These are phyloP conservation scores for Propithecus perrieri DNA, from an alignment of 2,797 vertebrate species.

Conservation along the genomic window DNA sequence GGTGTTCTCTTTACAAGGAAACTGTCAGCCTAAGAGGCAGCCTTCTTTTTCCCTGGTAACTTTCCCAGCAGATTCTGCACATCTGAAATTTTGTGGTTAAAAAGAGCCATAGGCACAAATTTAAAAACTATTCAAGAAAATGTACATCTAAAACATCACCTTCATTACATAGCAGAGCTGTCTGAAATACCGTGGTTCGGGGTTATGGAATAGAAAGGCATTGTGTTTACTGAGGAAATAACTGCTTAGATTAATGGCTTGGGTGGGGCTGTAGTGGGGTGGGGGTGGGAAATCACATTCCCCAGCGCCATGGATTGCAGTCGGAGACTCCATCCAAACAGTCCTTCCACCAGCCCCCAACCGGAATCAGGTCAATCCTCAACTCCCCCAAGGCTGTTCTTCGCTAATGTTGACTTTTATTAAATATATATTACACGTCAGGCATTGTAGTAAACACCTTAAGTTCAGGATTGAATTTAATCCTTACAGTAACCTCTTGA, in stretches of 20 bases:
- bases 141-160: not conserved
- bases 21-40: not conserved
- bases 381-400: not conserved
- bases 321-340: not conserved
- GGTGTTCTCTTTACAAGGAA: not conserved
- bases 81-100: not conserved
- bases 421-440: not conserved
- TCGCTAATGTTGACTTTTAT: not conserved
- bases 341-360: not conserved
- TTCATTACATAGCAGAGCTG: not conserved
- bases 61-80: not conserved
- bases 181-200: not conserved
- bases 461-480: not conserved
- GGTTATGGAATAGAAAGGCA: not conserved
- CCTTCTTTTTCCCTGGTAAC: not conserved
- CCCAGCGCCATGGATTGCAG: not conserved
- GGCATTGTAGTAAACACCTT: not conserved
- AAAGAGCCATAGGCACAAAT: not conserved
- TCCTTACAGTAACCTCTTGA: not conserved
- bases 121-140: slow-evolving; percentile 39
- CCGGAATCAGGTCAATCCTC: not conserved
- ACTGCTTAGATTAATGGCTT: not conserved
- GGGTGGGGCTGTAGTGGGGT: not conserved
- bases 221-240: not conserved
- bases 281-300: not conserved